Conservation (phyloP, 2,888 invertebrate species). For the Halictus ligatus region DNA sequence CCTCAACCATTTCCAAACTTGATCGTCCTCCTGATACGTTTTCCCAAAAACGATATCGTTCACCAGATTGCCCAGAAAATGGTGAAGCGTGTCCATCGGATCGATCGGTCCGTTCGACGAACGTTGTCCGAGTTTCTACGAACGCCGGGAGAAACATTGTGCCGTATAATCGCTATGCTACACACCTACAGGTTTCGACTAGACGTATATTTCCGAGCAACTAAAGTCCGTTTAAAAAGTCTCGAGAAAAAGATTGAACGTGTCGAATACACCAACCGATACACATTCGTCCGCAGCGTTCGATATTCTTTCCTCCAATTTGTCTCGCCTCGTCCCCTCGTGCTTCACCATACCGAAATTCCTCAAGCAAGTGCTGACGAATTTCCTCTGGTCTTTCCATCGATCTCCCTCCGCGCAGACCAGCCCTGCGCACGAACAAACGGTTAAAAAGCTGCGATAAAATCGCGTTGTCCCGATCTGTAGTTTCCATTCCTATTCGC, state of each 20-base stretch:
- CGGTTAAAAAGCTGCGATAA: neutral
- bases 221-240: neutral
- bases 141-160: neutral
- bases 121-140: slow-evolving; percentile 74
- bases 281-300: slow-evolving; percentile 87
- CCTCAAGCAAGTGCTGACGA: slow-evolving; percentile 90
- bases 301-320: slow-evolving; percentile 88
- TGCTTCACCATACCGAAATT: slow-evolving; percentile 89
- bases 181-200: no score
- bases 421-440: slow-evolving; percentile 87
- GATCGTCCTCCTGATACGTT: slow-evolving; percentile 88
- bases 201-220: no score
- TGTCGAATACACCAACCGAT: slow-evolving; percentile 82
- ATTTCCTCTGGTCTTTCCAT: slow-evolving; percentile 93
- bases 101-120: slow-evolving; percentile 82
- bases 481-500: neutral
- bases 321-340: slow-evolving; percentile 86
- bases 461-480: neutral
- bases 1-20: slow-evolving; percentile 91
- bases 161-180: neutral
- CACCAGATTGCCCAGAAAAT: slow-evolving; percentile 91
- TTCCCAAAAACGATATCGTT: slow-evolving; percentile 92
- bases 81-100: slow-evolving; percentile 86
- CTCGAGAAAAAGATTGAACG: neutral
- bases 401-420: slow-evolving; percentile 92